Conservation (phyloP, 2,113 vertebrate genomes). For the Turdus rufiventris region DNA sequence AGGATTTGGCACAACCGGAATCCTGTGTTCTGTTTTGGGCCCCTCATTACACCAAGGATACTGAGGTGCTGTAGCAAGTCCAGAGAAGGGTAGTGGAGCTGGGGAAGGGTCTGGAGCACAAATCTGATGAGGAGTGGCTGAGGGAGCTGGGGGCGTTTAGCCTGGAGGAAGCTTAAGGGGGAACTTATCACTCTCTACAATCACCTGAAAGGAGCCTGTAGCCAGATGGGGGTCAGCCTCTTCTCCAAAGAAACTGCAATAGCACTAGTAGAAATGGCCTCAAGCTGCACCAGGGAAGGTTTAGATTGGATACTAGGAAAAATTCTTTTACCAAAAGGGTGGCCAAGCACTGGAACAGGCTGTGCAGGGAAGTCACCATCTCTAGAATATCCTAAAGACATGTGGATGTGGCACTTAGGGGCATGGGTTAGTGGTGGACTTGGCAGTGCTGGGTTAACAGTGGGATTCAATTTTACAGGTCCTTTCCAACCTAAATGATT, state of each 20-base stretch:
- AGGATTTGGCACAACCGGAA: neutral
- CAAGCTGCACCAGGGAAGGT: neutral
- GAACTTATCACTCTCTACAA: neutral
- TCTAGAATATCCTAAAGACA: neutral
- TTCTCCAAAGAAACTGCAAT: neutral
- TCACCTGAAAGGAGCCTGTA: neutral
- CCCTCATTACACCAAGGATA: neutral
- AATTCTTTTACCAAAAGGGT: rapidly evolving
- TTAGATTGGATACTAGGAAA: neutral
- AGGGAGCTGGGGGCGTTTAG: neutral
- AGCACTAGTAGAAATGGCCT: neutral
- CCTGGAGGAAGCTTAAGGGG: neutral
- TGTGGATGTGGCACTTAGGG: neutral
- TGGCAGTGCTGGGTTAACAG: neutral
- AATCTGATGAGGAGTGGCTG: neutral
- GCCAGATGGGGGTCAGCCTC: rapidly evolving
- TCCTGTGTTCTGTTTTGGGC: neutral
- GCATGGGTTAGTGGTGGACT: neutral
- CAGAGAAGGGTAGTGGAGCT: neutral
- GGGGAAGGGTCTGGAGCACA: neutral
- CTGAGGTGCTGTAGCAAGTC: neutral
- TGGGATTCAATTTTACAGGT: neutral
- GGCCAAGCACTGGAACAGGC: neutral
- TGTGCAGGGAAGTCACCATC: neutral
- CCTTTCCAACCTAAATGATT: neutral